Conservation (phyloP, 2,113 vertebrate species). For the Sinocyclocheilus rhinocerous region DNA sequence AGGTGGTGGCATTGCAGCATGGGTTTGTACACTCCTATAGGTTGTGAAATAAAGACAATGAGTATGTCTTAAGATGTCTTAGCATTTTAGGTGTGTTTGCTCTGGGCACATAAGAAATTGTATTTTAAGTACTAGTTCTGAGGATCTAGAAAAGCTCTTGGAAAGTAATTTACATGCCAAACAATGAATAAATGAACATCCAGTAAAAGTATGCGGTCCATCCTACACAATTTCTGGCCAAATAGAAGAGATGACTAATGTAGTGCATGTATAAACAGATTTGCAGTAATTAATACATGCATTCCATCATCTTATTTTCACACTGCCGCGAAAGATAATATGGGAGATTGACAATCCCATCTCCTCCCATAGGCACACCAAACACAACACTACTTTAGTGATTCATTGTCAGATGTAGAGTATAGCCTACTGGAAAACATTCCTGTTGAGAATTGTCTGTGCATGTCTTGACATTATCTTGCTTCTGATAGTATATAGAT, state of each 20-base stretch:
- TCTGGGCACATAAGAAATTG: background rate
- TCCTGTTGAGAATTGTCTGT: background rate
- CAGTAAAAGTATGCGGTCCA: background rate
- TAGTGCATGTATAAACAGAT: background rate
- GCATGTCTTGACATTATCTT: background rate
- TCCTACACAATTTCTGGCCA: background rate
- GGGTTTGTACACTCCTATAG: slow-evolving; percentile 75
- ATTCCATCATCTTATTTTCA: background rate
- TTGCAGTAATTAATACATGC: background rate
- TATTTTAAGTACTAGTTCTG: background rate
- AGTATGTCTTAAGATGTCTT: background rate
- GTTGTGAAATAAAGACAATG: slow-evolving; percentile 1
- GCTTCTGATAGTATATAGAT: background rate
- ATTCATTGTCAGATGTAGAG: background rate
- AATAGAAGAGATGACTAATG: background rate
- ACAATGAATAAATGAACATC: background rate
- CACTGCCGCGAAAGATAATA: background rate
- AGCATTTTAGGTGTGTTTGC: background rate
- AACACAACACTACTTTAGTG: background rate
- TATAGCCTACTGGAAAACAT: background rate
- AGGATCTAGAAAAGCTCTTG: background rate
- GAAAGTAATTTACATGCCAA: background rate
- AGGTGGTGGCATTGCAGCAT: slow-evolving; percentile 78
- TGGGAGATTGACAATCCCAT: background rate
- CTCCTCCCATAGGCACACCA: background rate